Evolutionary conservation across 2,797 vertebrate genomes (phyloP).

Genomic region (Buphagus erythrorhynchus): DNA sequence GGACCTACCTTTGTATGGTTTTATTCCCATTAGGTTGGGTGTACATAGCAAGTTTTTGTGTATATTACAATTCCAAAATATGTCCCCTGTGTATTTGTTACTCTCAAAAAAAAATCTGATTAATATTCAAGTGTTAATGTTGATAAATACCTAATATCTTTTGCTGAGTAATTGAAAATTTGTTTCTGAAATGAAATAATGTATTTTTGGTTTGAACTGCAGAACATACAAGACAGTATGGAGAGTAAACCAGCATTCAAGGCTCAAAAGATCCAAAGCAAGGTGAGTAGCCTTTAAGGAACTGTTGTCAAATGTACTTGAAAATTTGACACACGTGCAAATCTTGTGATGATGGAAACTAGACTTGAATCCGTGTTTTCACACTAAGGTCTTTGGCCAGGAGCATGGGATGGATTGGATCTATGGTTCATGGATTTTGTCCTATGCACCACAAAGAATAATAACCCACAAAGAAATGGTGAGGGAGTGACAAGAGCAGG

Average conservation of each 20-base stretch:
- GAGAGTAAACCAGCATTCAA: constrained; percentile 3
- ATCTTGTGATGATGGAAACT: neutral
- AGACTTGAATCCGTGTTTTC: neutral
- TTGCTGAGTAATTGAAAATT: neutral
- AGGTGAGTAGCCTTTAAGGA: constrained; percentile 33
- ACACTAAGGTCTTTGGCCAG: neutral
- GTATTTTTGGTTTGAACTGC: neutral
- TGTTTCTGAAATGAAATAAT: neutral
- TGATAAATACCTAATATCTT: neutral
- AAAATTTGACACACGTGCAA: neutral
- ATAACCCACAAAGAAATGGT: neutral
- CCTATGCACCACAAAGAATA: neutral
- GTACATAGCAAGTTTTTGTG: neutral
- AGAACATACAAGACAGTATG: neutral
- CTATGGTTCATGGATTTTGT: neutral
- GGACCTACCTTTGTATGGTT: neutral
- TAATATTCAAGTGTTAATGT: neutral
- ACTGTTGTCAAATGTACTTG: neutral
- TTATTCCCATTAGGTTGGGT: neutral
- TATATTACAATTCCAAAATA: neutral
- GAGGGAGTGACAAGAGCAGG: neutral
- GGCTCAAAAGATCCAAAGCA: constrained; percentile 52
- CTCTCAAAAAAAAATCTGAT: neutral
- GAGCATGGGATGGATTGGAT: neutral
- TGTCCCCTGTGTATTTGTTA: neutral